Percentiles rank a stretch among this genome's conserved stretches.
phyloP scores from a whole-genome alignment of 2,797 vertebrate species.

The Nyctibius grandis region DNA sequence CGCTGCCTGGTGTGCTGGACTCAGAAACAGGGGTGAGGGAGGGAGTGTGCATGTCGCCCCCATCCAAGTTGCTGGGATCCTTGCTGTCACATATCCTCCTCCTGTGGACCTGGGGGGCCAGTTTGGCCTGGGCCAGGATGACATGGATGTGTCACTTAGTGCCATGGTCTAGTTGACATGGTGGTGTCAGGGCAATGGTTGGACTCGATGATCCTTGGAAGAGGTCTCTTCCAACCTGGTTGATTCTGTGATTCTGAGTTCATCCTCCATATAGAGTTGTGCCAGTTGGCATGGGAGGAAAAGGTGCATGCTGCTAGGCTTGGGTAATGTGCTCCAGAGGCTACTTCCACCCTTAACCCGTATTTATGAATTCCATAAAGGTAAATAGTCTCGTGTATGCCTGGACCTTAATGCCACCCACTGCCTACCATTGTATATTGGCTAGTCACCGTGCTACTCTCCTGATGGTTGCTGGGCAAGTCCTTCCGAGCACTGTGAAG shows the following conservation, averaged over 20 bases:
- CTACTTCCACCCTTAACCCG: not conserved
- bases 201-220: too few species aligned
- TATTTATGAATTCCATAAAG: not conserved
- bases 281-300: not conserved
- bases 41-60: fast-evolving
- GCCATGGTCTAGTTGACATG: too few species aligned
- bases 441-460: not conserved
- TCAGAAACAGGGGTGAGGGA: not conserved
- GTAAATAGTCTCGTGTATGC: too few species aligned
- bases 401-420: not conserved
- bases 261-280: not conserved
- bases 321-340: not conserved
- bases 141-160: too few species aligned
- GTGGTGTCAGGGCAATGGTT: too few species aligned
- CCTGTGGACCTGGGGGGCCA: not conserved
- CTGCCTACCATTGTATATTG: fast-evolving
- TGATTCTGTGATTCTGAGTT: too few species aligned
- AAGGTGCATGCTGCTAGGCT: not conserved
- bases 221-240: too few species aligned
- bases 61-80: fast-evolving
- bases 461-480: fast-evolving
- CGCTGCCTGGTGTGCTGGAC: not conserved
- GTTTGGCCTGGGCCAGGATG: not conserved
- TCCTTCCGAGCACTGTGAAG: not conserved
- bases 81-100: not conserved